These are phyloP conservation scores for Ladona fulva DNA, from an alignment of 1,140 invertebrate species.

Conservation along the genomic window DNA sequence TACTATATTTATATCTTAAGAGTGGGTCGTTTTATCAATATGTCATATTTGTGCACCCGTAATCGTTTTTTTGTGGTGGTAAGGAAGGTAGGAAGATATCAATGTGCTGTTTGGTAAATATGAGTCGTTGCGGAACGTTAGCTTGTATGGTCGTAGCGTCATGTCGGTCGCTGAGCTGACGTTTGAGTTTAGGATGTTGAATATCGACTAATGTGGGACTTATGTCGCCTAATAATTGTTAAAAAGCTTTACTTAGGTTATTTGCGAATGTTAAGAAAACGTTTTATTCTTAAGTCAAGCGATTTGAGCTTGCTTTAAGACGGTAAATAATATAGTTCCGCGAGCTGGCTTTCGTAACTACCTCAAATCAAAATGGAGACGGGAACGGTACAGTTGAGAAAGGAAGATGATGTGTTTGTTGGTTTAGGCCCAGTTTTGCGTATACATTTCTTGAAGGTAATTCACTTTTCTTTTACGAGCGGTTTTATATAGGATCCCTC, in stretches of 20 bases:
- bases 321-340: background rate
- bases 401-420: background rate
- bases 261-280: too few species aligned
- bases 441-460: too few species aligned
- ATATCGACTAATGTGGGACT: too few species aligned
- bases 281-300: background rate
- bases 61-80: conserved; percentile 14
- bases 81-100: background rate
- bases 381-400: conserved; percentile 13
- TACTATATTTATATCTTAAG: conserved; percentile 16
- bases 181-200: conserved; percentile 23
- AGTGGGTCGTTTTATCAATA: too few species aligned
- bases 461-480: too few species aligned
- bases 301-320: conserved; percentile 11
- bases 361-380: conserved; percentile 23
- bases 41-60: background rate
- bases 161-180: conserved; percentile 27
- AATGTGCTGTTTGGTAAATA: conserved; percentile 1
- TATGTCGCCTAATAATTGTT: too few species aligned
- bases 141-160: conserved; percentile 24
- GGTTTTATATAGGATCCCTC: too few species aligned
- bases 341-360: background rate
- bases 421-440: too few species aligned
- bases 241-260: too few species aligned
- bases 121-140: conserved; percentile 6